Conservation (phyloP, 1,140 invertebrate genomes). For the Hyles euphorbiae region DNA sequence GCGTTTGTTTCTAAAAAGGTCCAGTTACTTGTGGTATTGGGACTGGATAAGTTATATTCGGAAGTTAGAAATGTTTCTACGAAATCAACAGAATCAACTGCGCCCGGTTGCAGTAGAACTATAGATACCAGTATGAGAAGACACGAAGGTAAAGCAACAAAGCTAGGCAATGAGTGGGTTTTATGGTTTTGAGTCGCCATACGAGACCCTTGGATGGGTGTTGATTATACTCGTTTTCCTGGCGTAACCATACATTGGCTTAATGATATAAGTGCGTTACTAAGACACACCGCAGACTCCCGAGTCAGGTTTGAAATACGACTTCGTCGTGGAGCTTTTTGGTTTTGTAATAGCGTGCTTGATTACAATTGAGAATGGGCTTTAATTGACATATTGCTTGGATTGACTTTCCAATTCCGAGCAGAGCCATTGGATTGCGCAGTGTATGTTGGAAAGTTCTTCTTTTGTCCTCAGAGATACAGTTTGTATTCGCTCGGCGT, state of each 20-base stretch:
- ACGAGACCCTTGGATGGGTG: conserved; percentile 62
- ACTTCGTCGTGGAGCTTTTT: conserved; percentile 55
- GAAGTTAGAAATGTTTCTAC: conserved; percentile 39
- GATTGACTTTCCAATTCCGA: conserved; percentile 50
- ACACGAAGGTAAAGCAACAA: conserved; percentile 73
- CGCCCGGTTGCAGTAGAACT: conserved; percentile 42
- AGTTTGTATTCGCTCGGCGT: conserved; percentile 40
- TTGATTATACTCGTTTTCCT: conserved; percentile 51
- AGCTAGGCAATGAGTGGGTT: conserved; percentile 64
- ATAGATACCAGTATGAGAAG: conserved; percentile 66
- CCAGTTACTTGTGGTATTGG: conserved; percentile 54
- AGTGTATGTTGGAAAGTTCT: conserved; percentile 25
- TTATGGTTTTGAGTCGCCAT: conserved; percentile 70
- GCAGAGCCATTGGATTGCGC: conserved; percentile 61
- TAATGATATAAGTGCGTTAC: conserved; percentile 18
- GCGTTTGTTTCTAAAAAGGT: conserved; percentile 52
- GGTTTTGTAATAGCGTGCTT: conserved; percentile 42
- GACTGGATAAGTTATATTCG: conserved; percentile 39
- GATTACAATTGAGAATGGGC: conserved; percentile 49
- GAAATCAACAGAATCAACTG: conserved; percentile 43
- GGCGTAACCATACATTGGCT: conserved; percentile 66
- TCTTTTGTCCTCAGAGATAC: conserved; percentile 35
- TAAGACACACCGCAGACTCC: not conserved
- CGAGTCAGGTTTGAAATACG: conserved; percentile 59
- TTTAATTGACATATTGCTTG: conserved; percentile 67